Evolutionary conservation across 1,140 invertebrate genomes (phyloP).

Genomic region (Marisa cornuarietis): DNA sequence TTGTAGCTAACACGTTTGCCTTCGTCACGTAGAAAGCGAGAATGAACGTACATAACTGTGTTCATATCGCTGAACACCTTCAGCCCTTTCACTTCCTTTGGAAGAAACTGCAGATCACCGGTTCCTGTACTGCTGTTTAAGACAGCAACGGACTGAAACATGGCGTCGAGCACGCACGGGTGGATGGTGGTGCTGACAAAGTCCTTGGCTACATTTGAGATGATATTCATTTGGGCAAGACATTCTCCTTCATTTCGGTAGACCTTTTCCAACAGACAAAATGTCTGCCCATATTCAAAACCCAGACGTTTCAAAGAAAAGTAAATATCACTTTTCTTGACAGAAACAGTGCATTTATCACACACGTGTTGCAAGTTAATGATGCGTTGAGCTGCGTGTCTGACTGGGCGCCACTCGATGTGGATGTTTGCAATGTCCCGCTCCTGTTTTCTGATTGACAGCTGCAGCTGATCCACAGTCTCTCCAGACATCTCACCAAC

Average conservation of each 20-base stretch:
- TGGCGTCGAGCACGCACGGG: slow-evolving; percentile 39
- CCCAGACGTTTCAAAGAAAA: slow-evolving; percentile 32
- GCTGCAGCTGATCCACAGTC: too few species aligned
- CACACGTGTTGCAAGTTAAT: slow-evolving; percentile 27
- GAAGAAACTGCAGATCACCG: neutral
- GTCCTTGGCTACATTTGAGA: slow-evolving; percentile 29
- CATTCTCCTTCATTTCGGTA: slow-evolving; percentile 35
- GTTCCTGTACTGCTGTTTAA: slow-evolving; percentile 8
- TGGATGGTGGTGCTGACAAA: slow-evolving; percentile 38
- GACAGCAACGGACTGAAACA: slow-evolving; percentile 35
- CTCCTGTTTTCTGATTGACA: too few species aligned
- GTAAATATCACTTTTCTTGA: slow-evolving; percentile 36
- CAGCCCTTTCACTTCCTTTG: too few species aligned
- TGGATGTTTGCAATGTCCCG: too few species aligned
- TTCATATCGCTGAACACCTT: too few species aligned
- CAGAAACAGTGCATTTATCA: slow-evolving; percentile 29
- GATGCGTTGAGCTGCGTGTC: neutral
- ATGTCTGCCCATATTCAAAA: slow-evolving; percentile 37
- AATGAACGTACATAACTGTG: too few species aligned
- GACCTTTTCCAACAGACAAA: slow-evolving; percentile 31
- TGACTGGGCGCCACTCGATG: too few species aligned
- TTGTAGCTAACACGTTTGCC: too few species aligned
- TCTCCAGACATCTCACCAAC: too few species aligned
- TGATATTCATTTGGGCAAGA: slow-evolving; percentile 32
- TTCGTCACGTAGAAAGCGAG: too few species aligned